phyloP scores from a whole-genome alignment of 1,140 invertebrate species.

The Atopsyche davidsoni region DNA sequence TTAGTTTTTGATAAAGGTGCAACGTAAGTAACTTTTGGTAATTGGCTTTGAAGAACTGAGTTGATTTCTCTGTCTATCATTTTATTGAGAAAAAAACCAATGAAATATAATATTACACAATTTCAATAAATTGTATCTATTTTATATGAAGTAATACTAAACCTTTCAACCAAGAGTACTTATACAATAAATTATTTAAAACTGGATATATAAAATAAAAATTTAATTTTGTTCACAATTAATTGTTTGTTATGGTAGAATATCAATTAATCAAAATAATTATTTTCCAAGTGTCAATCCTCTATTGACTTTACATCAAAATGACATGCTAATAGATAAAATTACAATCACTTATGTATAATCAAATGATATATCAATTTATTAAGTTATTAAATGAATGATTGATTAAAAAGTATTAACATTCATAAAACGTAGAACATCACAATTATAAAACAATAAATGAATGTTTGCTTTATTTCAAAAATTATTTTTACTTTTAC shows the following conservation, averaged over 20 bases:
- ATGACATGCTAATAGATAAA: too few relatives aligned
- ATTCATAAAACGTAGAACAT: not conserved
- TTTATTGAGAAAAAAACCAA: not conserved
- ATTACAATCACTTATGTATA: too few relatives aligned
- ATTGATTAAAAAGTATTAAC: not conserved
- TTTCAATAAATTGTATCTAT: not conserved
- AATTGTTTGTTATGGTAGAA: not conserved
- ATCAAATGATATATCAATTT: too few relatives aligned
- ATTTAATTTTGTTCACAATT: not conserved
- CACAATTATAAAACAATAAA: not conserved
- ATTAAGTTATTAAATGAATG: too few relatives aligned
- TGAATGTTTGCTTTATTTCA: not conserved
- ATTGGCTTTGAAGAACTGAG: too few relatives aligned
- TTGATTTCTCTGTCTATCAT: too few relatives aligned
- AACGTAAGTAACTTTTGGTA: not conserved
- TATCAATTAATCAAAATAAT: not conserved
- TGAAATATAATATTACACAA: not conserved
- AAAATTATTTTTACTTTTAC: slow-evolving; percentile 1
- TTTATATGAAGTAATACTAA: not conserved
- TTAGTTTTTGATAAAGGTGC: not conserved
- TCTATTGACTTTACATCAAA: too few relatives aligned
- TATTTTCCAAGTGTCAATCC: not conserved
- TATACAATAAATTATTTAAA: not conserved
- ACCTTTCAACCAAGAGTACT: not conserved
- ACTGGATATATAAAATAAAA: not conserved